Conservation (phyloP, 2,888 invertebrate species). For the Melipona bicolor region DNA sequence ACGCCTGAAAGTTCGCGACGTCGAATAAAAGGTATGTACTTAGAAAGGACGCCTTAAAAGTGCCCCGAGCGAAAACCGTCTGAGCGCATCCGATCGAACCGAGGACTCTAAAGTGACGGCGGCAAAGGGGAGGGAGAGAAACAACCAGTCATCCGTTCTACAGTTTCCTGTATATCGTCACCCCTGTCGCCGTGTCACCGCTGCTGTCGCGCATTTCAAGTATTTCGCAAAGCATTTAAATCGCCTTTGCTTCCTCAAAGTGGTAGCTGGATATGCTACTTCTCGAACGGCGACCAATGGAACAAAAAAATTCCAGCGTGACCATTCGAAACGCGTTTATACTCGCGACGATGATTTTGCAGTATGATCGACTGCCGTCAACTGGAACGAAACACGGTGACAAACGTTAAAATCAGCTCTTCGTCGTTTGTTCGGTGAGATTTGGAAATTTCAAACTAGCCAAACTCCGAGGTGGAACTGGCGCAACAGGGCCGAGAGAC, state of each 20-base stretch:
- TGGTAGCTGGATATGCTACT: not conserved
- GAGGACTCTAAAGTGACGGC: slow-evolving; percentile 19
- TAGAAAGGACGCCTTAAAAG: slow-evolving; percentile 36
- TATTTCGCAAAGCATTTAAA: slow-evolving; percentile 7
- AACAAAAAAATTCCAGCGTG: slow-evolving; percentile 24
- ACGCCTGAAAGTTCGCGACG: slow-evolving; percentile 26
- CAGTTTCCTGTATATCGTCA: not conserved
- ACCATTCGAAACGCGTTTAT: not conserved
- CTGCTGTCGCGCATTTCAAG: not conserved
- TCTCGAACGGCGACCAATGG: not conserved
- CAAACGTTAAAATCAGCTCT: not conserved
- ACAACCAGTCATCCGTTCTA: slow-evolving; percentile 2
- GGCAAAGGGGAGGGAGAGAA: not conserved
- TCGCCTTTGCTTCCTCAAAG: slow-evolving; percentile 17
- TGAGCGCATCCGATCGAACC: slow-evolving; percentile 21
- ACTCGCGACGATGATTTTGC: slow-evolving; percentile 5
- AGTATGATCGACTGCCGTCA: not conserved
- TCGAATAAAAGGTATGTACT: slow-evolving; percentile 33
- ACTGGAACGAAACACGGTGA: not conserved
- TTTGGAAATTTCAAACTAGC: too few species aligned
- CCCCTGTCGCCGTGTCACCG: not conserved
- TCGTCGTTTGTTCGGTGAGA: not conserved
- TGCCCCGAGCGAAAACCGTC: slow-evolving; percentile 23
- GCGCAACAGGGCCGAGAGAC: not conserved
- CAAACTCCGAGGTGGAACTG: not conserved